Evolutionary conservation across 2,888 invertebrate genomes (phyloP).

Genomic region (Frankliniella fusca): DNA sequence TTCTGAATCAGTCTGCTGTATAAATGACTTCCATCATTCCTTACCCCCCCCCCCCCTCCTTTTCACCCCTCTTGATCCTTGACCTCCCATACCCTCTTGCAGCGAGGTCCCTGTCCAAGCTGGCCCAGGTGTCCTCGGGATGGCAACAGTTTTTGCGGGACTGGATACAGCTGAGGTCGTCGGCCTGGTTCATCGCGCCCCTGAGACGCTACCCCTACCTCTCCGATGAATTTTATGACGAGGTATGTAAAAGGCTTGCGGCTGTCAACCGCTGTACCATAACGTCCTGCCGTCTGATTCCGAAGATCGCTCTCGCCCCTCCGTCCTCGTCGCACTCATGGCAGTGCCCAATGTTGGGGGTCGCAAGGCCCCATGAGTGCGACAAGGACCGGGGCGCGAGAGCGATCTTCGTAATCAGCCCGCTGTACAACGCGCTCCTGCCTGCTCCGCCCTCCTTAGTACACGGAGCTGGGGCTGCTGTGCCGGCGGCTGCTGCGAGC

Average conservation of each 20-base stretch:
- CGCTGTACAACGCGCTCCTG: not conserved
- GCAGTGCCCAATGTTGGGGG: too few relatives aligned
- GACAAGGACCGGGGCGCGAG: too few relatives aligned
- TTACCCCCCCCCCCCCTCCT: too few relatives aligned
- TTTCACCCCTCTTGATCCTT: too few relatives aligned
- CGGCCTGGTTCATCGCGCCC: not conserved
- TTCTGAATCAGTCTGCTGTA: too few relatives aligned
- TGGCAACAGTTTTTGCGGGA: not conserved
- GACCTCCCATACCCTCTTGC: not conserved
- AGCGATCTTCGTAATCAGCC: too few relatives aligned
- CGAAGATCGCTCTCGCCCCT: too few relatives aligned
- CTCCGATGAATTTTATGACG: not conserved
- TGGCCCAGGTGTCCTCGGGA: not conserved
- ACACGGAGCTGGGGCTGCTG: constrained; percentile 1
- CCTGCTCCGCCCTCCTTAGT: not conserved
- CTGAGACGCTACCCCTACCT: not conserved
- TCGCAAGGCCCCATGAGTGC: too few relatives aligned
- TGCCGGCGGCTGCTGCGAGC: not conserved
- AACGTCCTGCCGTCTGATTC: too few relatives aligned
- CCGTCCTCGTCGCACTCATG: too few relatives aligned
- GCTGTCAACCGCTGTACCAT: not conserved
- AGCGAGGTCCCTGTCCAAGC: not conserved
- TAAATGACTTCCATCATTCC: too few relatives aligned
- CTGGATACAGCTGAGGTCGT: not conserved
- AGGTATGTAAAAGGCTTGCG: not conserved